Evolutionary conservation across 2,113 vertebrate genomes (phyloP).

Genomic region (Sceloporus tristichus): DNA sequence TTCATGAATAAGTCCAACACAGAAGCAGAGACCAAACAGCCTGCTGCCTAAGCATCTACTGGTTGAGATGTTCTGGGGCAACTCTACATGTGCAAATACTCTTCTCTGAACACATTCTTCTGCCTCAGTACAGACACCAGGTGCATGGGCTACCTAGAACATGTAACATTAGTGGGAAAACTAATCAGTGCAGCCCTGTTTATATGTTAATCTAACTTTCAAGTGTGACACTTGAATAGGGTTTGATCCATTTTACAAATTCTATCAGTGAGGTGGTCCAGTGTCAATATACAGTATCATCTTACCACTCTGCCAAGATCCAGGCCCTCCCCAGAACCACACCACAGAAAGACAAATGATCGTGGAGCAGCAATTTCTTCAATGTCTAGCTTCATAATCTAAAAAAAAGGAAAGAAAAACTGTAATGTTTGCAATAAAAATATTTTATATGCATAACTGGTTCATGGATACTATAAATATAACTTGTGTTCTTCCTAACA

Average conservation of each 20-base stretch:
- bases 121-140: no score
- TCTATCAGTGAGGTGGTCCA: conserved; percentile 43
- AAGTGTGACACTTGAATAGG: neutral
- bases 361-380: conserved; percentile 94
- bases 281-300: conserved; percentile 54
- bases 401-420: conserved; percentile 29
- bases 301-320: conserved; percentile 97
- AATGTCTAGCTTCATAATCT: conserved; percentile 99
- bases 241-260: conserved; percentile 9
- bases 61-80: no score
- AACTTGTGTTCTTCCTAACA: neutral
- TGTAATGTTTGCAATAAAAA: conserved; percentile 3
- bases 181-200: neutral
- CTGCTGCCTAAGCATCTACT: no score
- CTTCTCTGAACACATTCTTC: no score
- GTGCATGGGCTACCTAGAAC: no score
- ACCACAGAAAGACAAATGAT: conserved; percentile 98
- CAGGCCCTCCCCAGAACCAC: conserved; percentile 95
- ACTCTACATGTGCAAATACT: no score
- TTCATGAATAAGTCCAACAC: neutral
- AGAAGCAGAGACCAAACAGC: neutral
- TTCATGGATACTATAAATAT: neutral
- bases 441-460: neutral
- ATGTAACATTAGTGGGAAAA: neutral
- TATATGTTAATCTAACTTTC: neutral